These are phyloP conservation scores for Salvator merianae DNA, from an alignment of 2,113 vertebrate genomes.

Conservation along the genomic window DNA sequence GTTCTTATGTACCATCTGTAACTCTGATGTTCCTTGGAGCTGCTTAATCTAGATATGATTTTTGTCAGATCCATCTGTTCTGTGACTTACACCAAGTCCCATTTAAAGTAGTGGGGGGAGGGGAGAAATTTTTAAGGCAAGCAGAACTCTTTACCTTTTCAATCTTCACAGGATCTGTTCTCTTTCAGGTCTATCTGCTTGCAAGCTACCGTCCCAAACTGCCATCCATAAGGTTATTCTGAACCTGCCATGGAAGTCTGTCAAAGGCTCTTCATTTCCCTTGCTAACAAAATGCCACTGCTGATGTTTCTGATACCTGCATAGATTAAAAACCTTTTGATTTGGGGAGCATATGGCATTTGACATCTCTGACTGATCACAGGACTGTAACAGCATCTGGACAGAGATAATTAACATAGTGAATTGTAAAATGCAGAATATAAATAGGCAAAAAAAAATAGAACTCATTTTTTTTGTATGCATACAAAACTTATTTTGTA, in stretches of 20 bases:
- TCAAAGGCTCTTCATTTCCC: background rate
- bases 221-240: conserved; percentile 12
- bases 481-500: background rate
- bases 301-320: conserved; percentile 39
- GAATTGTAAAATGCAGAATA: conserved; percentile 25
- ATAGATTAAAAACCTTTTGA: conserved; percentile 51
- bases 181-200: background rate
- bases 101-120: background rate
- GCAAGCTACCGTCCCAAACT: background rate
- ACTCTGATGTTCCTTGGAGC: background rate
- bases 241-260: background rate
- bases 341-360: conserved; percentile 52
- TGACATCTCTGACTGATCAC: conserved; percentile 42
- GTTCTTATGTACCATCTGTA: background rate
- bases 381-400: conserved; percentile 57
- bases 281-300: conserved; percentile 36
- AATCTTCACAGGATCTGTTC: background rate
- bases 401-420: conserved; percentile 59
- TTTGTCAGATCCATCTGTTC: conserved; percentile 17
- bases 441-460: conserved; percentile 31
- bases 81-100: background rate
- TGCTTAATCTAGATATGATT: background rate
- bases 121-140: background rate
- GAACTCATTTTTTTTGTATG: background rate
- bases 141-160: background rate